phyloP scores from a whole-genome alignment of 2,888 invertebrate species.

The Copidosoma aretas region DNA sequence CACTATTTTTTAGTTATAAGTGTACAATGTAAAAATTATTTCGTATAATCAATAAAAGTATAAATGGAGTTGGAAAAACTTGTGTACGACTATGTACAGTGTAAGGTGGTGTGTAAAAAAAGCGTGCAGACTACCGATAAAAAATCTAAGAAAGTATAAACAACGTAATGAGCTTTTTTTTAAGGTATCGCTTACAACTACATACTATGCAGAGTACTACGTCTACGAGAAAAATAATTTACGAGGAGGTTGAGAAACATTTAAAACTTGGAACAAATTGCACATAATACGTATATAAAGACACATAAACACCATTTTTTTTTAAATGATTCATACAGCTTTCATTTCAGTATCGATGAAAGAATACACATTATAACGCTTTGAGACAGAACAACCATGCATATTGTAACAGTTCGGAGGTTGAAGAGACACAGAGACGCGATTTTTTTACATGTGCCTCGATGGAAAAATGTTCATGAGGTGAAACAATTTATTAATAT shows the following conservation, averaged over 20 bases:
- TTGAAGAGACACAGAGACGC: constrained; percentile 59
- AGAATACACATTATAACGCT: neutral
- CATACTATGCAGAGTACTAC: constrained; percentile 2
- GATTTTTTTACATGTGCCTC: no score
- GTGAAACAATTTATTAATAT: constrained; percentile 1
- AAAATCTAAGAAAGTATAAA: neutral
- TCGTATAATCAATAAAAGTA: neutral
- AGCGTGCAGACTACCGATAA: constrained; percentile 13
- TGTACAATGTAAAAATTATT: no score
- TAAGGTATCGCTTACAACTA: neutral
- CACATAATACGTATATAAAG: neutral
- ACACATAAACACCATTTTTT: neutral
- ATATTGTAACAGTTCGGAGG: constrained; percentile 48
- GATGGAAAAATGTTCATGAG: no score
- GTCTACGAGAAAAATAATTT: constrained; percentile 8
- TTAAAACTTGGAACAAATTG: neutral
- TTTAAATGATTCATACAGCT: neutral
- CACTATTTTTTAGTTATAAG: no score
- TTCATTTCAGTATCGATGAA: neutral
- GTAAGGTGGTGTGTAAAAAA: neutral
- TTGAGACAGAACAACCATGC: constrained; percentile 41
- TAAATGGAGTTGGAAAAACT: neutral
- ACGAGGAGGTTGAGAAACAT: constrained; percentile 6
- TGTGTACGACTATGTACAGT: neutral
- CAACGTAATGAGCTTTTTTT: neutral